A percentile compares a stretch with the other conserved stretches of the same genome.
These are phyloP conservation scores for Phoeniculus purpureus DNA, from an alignment of 2,797 vertebrate species.

Conservation along the genomic window DNA sequence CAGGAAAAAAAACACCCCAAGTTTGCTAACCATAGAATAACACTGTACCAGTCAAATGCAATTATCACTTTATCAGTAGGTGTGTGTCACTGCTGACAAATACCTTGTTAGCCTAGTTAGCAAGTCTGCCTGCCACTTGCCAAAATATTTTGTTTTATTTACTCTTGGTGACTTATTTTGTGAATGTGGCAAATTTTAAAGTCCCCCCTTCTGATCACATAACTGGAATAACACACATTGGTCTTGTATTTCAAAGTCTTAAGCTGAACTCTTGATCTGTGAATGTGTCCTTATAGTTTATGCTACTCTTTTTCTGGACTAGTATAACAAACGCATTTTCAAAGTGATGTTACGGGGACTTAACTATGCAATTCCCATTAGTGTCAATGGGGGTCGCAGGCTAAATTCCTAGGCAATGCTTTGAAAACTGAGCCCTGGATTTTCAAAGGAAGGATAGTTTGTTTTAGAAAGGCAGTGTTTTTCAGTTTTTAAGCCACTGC, in stretches of 20 bases:
- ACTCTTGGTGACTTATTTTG: constrained; percentile 54
- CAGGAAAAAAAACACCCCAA: neutral
- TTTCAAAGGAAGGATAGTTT: constrained; percentile 52
- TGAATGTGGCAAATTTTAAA: constrained; percentile 41
- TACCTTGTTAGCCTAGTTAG: constrained; percentile 53
- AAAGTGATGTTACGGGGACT: constrained; percentile 48
- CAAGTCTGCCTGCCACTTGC: constrained; percentile 64
- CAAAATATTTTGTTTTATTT: constrained; percentile 70
- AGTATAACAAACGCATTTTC: constrained; percentile 54
- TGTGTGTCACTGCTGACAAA: constrained; percentile 37
- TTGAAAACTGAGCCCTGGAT: constrained; percentile 63
- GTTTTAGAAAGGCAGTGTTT: constrained; percentile 32
- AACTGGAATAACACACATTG: constrained; percentile 30
- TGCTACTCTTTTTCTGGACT: constrained; percentile 14
- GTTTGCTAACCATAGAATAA: constrained; percentile 11
- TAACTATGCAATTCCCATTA: constrained; percentile 66
- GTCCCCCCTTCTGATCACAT: constrained; percentile 7
- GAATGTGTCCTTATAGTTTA: constrained; percentile 24
- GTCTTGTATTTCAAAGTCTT: constrained; percentile 56
- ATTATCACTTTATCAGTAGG: constrained; percentile 42
- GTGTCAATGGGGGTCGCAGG: constrained; percentile 69
- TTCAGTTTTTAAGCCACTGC: constrained; percentile 39
- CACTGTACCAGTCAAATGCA: neutral
- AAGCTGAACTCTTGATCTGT: constrained; percentile 47
- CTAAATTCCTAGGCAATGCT: constrained; percentile 60